phyloP scores from a whole-genome alignment of 2,797 vertebrate species.

The Synanceia verrucosa region DNA sequence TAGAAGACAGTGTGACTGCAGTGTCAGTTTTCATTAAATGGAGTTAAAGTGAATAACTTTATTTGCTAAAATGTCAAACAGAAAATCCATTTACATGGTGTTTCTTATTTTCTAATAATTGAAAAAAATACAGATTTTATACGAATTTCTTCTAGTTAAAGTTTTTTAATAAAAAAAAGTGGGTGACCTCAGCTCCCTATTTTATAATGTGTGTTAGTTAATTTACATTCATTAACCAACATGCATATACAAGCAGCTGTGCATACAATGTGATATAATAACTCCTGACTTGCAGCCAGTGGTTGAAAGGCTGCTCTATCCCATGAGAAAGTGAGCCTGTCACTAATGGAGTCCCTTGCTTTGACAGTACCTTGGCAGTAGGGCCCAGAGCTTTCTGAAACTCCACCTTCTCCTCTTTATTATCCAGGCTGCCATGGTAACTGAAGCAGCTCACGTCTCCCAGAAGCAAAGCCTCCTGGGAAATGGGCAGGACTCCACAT shows the following conservation, averaged over 20 bases:
- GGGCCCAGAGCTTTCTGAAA: conserved; percentile 96
- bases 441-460: conserved; percentile 93
- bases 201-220: background rate
- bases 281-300: background rate
- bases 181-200: background rate
- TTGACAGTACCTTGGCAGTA: conserved; percentile 91
- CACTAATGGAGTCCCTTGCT: conserved; percentile 62
- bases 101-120: background rate
- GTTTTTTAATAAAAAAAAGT: background rate
- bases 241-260: background rate
- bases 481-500: conserved; percentile 96
- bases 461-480: conserved; percentile 95
- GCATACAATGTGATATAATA: background rate
- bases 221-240: conserved; percentile 9
- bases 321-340: conserved; percentile 37
- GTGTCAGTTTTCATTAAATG: background rate
- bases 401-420: conserved; percentile 92
- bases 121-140: background rate
- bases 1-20: background rate
- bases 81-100: background rate
- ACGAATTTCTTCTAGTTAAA: background rate
- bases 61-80: background rate
- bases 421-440: conserved; percentile 94
- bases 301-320: conserved; percentile 18
- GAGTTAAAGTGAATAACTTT: background rate